Conservation (phyloP, 1,140 invertebrate species). For the Trachymyrmex cornetzi region DNA sequence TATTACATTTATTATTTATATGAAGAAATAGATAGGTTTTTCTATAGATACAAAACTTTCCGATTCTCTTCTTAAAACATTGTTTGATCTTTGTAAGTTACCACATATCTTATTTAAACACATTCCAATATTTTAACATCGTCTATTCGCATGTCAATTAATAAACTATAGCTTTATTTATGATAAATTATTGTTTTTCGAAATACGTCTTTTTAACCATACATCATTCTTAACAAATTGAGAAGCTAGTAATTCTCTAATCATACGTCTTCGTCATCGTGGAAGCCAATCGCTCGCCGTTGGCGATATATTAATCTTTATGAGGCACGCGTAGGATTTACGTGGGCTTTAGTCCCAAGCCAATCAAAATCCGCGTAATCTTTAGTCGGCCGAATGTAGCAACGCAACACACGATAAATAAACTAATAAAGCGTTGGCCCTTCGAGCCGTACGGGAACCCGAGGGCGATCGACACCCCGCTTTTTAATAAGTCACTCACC, state of each 20-base stretch:
- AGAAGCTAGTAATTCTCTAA: constrained; percentile 24
- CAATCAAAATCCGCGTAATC: constrained; percentile 83
- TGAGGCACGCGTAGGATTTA: constrained; percentile 77
- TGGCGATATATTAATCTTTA: constrained; percentile 79
- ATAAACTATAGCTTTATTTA: background rate
- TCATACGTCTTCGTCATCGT: constrained; percentile 50
- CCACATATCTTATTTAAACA: background rate
- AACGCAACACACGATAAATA: constrained; percentile 78
- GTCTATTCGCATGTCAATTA: background rate
- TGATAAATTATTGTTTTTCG: constrained; percentile 14
- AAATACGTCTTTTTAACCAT: background rate
- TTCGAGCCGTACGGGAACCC: background rate
- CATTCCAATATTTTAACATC: background rate
- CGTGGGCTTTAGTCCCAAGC: constrained; percentile 65
- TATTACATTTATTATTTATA: background rate
- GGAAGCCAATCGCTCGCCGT: constrained; percentile 34
- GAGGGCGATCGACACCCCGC: constrained; percentile 42
- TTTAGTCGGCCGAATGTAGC: constrained; percentile 63
- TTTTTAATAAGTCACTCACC: constrained; percentile 78
- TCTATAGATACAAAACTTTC: background rate
- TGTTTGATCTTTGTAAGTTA: background rate
- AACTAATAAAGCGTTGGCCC: constrained; percentile 76
- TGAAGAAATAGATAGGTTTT: background rate
- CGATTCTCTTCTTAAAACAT: background rate
- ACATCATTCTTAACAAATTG: constrained; percentile 55